phyloP scores from a whole-genome alignment of 2,888 invertebrate species.

The Lasiommata megera region DNA sequence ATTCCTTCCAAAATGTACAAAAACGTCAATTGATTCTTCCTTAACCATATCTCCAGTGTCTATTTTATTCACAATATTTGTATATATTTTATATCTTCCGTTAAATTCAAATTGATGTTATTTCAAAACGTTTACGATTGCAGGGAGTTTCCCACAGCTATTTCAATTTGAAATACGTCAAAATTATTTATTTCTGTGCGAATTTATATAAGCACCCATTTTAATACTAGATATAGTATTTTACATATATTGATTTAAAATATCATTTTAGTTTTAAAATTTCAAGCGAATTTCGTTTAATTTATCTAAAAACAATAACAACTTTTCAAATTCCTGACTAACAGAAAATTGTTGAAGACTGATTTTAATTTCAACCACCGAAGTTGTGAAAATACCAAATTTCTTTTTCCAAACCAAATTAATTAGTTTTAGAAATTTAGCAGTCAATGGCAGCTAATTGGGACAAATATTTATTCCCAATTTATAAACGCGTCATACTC shows the following conservation, averaged over 20 bases:
- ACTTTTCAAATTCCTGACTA: background rate
- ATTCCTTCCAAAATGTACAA: slow-evolving; percentile 79
- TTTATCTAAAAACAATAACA: no score
- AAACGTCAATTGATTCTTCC: slow-evolving; percentile 74
- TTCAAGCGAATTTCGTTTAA: no score
- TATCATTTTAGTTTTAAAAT: no score
- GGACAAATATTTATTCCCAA: background rate
- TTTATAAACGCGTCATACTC: background rate
- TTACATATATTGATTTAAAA: no score
- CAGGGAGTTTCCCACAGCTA: no score
- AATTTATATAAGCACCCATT: no score
- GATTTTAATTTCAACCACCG: slow-evolving; percentile 45
- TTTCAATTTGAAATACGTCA: no score
- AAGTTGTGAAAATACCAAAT: slow-evolving; percentile 52
- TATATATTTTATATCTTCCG: background rate
- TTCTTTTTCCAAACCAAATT: slow-evolving; percentile 46
- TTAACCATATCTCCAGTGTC: slow-evolving; percentile 34
- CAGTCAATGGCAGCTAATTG: background rate
- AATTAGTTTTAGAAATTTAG: slow-evolving; percentile 27
- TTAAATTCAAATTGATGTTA: background rate
- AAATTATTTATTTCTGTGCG: no score
- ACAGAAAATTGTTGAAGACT: slow-evolving; percentile 39
- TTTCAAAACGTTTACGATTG: background rate
- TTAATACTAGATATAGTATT: no score
- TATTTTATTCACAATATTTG: slow-evolving; percentile 7